phyloP scores from a whole-genome alignment of 1,140 invertebrate genomes.

The Melitaea cinxia region DNA sequence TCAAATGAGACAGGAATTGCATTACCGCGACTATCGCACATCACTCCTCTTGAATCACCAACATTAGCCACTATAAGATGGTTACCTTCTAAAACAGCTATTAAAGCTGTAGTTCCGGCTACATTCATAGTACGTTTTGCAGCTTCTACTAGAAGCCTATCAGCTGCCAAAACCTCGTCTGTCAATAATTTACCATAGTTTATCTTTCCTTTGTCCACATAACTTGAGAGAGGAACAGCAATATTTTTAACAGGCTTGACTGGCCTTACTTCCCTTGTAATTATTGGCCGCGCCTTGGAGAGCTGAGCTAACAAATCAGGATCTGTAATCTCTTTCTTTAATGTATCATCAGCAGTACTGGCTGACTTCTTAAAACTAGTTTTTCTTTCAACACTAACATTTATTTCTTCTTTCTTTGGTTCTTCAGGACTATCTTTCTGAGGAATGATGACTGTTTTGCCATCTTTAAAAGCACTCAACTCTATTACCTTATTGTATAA shows the following conservation, averaged over 20 bases:
- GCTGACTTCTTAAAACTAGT: conserved; percentile 86
- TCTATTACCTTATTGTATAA: conserved; percentile 89
- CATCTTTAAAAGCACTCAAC: conserved; percentile 86
- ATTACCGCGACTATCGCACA: conserved; percentile 94
- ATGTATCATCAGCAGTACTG: conserved; percentile 82
- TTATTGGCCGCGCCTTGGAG: conserved; percentile 84
- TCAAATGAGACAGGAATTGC: conserved; percentile 97
- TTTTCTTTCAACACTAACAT: conserved; percentile 79
- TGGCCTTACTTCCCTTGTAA: conserved; percentile 85
- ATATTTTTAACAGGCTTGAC: conserved; percentile 66
- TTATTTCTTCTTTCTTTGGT: conserved; percentile 69
- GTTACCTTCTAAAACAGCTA: conserved; percentile 92
- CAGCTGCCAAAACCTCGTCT: conserved; percentile 92
- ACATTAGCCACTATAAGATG: conserved; percentile 96
- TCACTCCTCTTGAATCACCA: conserved; percentile 96
- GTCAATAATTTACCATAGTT: conserved; percentile 91
- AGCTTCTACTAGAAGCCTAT: conserved; percentile 89
- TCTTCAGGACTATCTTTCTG: conserved; percentile 70
- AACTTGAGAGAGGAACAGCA: conserved; percentile 74
- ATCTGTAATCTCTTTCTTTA: conserved; percentile 85
- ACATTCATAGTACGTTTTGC: conserved; percentile 92
- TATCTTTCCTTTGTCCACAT: conserved; percentile 87
- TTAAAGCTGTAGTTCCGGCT: conserved; percentile 95
- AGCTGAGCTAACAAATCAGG: conserved; percentile 85
- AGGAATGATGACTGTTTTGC: conserved; percentile 74